These are phyloP conservation scores for Odontocolon sp. DNA, from an alignment of 2,888 invertebrate species.

Conservation along the genomic window DNA sequence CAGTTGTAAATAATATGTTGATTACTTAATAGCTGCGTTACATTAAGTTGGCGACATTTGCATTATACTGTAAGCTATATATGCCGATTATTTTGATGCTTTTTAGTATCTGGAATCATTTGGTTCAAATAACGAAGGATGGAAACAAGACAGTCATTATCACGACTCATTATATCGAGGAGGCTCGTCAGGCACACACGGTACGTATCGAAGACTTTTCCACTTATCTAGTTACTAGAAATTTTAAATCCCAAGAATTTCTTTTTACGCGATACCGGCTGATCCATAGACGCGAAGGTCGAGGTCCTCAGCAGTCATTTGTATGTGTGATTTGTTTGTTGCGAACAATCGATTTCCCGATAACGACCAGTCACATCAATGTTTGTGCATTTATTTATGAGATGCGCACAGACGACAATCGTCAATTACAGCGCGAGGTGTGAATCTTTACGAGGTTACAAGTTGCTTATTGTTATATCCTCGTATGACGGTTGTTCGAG, in stretches of 20 bases:
- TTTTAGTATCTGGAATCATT: slow-evolving; percentile 94
- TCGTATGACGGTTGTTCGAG: background rate
- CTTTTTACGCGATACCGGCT: background rate
- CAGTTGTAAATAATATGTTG: too few species aligned
- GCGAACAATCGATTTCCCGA: slow-evolving; percentile 43
- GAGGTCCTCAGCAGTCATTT: slow-evolving; percentile 33
- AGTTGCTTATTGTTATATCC: background rate
- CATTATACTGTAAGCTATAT: background rate
- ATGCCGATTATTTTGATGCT: background rate
- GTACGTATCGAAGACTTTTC: slow-evolving; percentile 83
- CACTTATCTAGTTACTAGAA: too few species aligned
- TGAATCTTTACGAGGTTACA: slow-evolving; percentile 11
- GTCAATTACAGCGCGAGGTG: slow-evolving; percentile 28
- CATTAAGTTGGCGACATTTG: too few species aligned
- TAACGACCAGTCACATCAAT: slow-evolving; percentile 10
- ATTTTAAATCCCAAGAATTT: slow-evolving; percentile 10
- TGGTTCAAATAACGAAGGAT: slow-evolving; percentile 94
- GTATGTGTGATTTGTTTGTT: slow-evolving; percentile 33
- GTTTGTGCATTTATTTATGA: slow-evolving; percentile 47
- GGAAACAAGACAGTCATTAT: slow-evolving; percentile 96
- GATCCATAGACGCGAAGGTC: slow-evolving; percentile 13
- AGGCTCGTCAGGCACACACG: slow-evolving; percentile 94
- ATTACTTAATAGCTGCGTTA: too few species aligned
- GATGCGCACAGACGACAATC: slow-evolving; percentile 41
- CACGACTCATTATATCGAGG: slow-evolving; percentile 97